Evolutionary conservation across 1,140 invertebrate genomes (phyloP), one percentile per base, ranked within the genome.

Genomic region (Adoxophyes honmai): DNA sequence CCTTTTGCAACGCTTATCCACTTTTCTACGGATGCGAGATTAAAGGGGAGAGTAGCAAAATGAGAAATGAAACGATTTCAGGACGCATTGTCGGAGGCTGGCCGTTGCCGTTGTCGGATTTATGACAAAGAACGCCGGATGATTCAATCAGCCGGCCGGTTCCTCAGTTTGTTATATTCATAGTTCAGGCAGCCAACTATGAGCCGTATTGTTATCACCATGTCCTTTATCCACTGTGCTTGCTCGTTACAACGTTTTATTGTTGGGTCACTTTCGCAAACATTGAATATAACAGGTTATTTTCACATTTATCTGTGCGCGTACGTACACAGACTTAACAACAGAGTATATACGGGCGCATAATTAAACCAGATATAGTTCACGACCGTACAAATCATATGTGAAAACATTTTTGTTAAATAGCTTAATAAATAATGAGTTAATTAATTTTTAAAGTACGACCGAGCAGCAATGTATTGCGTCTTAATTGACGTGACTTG

Each of bases 21-120:
- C 82, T 88, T 88, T 88, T 81, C 77, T 86, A 86, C 79, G 83
- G 86, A 79, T 85, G 83, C 86, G 79, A 86, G 86, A 88, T 88
- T 88, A 88, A 88, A 88, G 83, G 83, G 83, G 86, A 84, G 75
- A 79, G 81, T 86, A 88, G 83, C 83, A 88, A 88, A 88, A 88
- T 86, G 86, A 86, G 86, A 86, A 88, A 88, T 88, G 86, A 77
- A 86, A 86, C 85, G 81, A 88, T 88, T 86, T 86, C 79, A 84
- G 79, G 78, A 82, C 79, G 83, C 75, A 88, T 86, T 88, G 83
- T 88, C 80, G 80, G 81, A 66, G 81, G 70, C 73, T 70, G 75
- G 73, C 79, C 83, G 81, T 81, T 79, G 81, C 81, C 83, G 81
- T 81, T 80, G 81, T 80, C 82, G 83, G 83, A 88, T 86, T 86